phyloP scores from a whole-genome alignment of 2,888 invertebrate species.

The Neoascia interrupta region DNA sequence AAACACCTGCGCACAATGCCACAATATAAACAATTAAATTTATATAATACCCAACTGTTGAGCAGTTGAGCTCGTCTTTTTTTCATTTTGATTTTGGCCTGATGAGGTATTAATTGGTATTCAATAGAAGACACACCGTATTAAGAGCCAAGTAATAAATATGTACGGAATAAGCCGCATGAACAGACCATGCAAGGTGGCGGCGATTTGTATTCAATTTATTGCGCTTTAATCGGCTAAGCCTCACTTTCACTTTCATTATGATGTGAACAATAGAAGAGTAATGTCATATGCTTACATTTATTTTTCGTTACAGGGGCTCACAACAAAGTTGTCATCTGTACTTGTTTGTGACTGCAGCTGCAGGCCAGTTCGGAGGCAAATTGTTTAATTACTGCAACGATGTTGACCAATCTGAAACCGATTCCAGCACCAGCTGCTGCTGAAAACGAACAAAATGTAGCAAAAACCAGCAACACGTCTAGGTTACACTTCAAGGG shows the following conservation, averaged over 20 bases:
- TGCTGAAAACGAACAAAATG: too few species aligned
- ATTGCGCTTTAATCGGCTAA: constrained; percentile 29
- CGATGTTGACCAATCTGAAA: constrained; percentile 70
- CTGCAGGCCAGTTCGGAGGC: background rate
- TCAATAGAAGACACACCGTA: constrained; percentile 28
- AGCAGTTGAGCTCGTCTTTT: constrained; percentile 14
- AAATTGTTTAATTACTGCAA: constrained; percentile 19
- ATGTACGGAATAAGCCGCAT: background rate
- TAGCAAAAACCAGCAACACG: background rate
- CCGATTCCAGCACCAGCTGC: constrained; percentile 49
- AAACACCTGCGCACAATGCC: constrained; percentile 21
- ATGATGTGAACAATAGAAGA: background rate
- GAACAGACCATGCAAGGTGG: background rate
- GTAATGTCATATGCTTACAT: background rate
- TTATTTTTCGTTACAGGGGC: constrained; percentile 42
- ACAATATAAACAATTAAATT: constrained; percentile 20
- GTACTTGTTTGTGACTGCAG: background rate
- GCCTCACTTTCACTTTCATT: constrained; percentile 55
- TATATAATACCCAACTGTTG: constrained; percentile 30
- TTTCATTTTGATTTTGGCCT: constrained; percentile 10
- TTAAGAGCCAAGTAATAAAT: constrained; percentile 39
- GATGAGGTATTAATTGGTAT: constrained; percentile 47
- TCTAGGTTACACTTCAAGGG: constrained; percentile 72
- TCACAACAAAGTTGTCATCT: constrained; percentile 10
- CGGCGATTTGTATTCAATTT: constrained; percentile 45